A percentile compares a stretch with the other conserved stretches of the same genome.
These are phyloP conservation scores for Geodia barretti DNA, from an alignment of 37 sponge, comb jelly and placozoan species.

Conservation along the genomic window DNA sequence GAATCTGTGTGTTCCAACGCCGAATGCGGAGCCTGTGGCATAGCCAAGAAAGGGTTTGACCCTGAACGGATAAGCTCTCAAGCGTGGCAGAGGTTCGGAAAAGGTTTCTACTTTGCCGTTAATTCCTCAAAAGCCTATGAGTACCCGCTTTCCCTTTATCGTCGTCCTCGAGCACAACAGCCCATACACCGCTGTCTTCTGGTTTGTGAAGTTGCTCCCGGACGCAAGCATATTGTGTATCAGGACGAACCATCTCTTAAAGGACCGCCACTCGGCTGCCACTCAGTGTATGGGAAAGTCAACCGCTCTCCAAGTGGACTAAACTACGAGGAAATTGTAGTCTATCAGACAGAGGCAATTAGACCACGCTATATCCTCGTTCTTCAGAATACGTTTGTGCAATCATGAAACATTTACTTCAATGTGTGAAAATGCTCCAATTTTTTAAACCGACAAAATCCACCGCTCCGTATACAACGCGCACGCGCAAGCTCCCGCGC, in stretches of 20 bases:
- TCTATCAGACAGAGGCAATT: constrained; percentile 42
- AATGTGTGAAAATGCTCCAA: too few relatives aligned
- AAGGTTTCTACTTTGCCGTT: constrained; percentile 72
- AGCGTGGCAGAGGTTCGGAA: constrained; percentile 49
- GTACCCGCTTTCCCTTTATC: constrained; percentile 53
- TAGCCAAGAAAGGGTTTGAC: constrained; percentile 47
- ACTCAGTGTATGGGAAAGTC: constrained; percentile 56
- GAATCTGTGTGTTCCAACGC: constrained; percentile 29
- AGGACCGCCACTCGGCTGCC: constrained; percentile 45
- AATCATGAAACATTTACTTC: too few relatives aligned
- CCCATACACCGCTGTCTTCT: too few relatives aligned
- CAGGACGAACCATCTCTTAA: constrained; percentile 16
- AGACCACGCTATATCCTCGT: constrained; percentile 57
- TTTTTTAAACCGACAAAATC: too few relatives aligned
- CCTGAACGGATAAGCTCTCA: constrained; percentile 9
- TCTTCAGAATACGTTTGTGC: too few relatives aligned
- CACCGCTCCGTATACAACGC: too few relatives aligned
- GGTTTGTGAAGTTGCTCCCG: constrained; percentile 60
- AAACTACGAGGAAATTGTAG: constrained; percentile 59
- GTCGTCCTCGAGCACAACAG: too few relatives aligned
- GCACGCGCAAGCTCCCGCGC: too few relatives aligned
- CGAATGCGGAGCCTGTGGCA: constrained; percentile 57
- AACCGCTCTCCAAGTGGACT: constrained; percentile 19
- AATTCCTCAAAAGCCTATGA: constrained; percentile 64
- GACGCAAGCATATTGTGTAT: constrained; percentile 27